A percentile compares a stretch with the other conserved stretches of the same genome.
Evolutionary conservation across 2,113 vertebrate species (phyloP).

Genomic region (Crocuta crocuta): DNA sequence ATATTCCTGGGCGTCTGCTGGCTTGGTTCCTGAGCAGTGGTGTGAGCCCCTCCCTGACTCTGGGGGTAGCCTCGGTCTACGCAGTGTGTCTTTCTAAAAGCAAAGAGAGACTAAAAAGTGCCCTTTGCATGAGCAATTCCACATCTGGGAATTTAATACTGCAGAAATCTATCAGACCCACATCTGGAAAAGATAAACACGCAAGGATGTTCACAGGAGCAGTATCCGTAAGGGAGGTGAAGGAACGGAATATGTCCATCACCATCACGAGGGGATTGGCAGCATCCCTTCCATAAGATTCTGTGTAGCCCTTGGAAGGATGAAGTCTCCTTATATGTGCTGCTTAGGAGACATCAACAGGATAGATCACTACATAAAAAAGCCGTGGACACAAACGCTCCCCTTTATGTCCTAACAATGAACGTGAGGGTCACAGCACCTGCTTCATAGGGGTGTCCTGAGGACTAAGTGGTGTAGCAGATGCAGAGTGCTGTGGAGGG

Average conservation of each 20-base stretch:
- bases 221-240: neutral
- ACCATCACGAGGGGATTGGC: neutral
- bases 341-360: neutral
- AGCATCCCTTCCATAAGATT: accelerated
- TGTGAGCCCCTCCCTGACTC: neutral
- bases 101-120: neutral
- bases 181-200: neutral
- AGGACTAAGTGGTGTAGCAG: neutral
- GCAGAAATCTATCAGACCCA: neutral
- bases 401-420: neutral
- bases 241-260: neutral
- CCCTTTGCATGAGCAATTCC: neutral
- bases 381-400: accelerated
- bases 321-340: neutral
- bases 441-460: neutral
- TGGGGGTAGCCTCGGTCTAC: neutral
- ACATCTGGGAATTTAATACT: neutral
- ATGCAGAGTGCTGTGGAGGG: neutral
- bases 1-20: too few relatives aligned
- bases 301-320: neutral
- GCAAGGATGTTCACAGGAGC: accelerated
- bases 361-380: accelerated
- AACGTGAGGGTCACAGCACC: neutral
- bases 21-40: too few relatives aligned
- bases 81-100: neutral